Evolutionary conservation across 2,797 vertebrate species (phyloP), one percentile per base, ranked within the genome.

Genomic region (Platyrinchus mystaceus): DNA sequence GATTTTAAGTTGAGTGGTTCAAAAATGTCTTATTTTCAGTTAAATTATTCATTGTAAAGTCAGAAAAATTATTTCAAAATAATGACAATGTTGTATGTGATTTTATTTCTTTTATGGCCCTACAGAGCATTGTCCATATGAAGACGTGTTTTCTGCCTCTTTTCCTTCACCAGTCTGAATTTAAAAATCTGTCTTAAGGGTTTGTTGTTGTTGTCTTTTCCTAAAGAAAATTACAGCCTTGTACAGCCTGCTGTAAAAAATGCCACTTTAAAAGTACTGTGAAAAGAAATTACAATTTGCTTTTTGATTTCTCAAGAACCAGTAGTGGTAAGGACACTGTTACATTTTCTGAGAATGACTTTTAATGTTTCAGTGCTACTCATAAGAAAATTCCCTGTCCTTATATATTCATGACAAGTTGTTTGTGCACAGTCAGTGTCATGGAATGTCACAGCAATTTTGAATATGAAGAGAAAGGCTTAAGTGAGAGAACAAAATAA

Each of bases 361-460:
- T 93, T 60, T 66, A 84, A 83, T 81, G 76, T 94, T 94, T 85
- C 83, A 77, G 44, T 1, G 9, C 56, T 85, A 19, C 71, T 86
- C 32, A 30, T 27, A 43, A 82, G 93, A 90, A 90, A 90, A 79
- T 95, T 80, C 68, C 67, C n/a, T 39, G 34, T 74, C 81, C 49
- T 44, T 94, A 82, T 75, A 69, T 91, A 90, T 86, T 95, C 85
- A 90, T 87, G 60, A 58, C 70, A 85, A 85, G 69, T 47, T 93
- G 76, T 52, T 74, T 75, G 59, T 59, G 62, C 79, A 77, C 84
- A 62, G 70, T 64, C 63, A 70, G 78, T 90, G 84, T 81, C 91
- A 46, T 14, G 62, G 66, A 67, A 96, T 81, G 91, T 67, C 85
- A 46, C 30, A 78, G 87, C 24, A 6, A 44, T 96, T 95, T 60